These are phyloP conservation scores for Chiloscyllium punctatum DNA, from an alignment of 2,797 vertebrate species.

Conservation along the genomic window DNA sequence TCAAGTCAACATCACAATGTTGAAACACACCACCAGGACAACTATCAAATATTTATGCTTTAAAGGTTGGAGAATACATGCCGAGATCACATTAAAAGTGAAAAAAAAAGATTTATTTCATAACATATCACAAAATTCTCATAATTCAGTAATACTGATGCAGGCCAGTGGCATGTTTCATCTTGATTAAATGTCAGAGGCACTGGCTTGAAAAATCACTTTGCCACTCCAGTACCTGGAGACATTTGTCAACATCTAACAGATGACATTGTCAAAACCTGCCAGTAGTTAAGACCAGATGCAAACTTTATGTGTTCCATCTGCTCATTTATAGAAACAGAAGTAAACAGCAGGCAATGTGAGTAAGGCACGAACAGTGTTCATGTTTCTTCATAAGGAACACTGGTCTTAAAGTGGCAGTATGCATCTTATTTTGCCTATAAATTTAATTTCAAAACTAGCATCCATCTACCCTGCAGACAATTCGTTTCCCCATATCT, in stretches of 20 bases:
- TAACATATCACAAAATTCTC: background rate
- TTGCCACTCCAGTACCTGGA: constrained; percentile 12
- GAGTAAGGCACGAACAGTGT: background rate
- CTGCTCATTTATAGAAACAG: constrained; percentile 6
- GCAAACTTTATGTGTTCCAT: constrained; percentile 26
- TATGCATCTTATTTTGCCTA: background rate
- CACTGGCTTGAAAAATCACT: constrained; percentile 37
- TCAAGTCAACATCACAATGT: background rate
- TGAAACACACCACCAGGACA: background rate
- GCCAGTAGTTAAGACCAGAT: constrained; percentile 31
- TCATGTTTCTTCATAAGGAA: constrained; percentile 26
- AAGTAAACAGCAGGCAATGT: background rate
- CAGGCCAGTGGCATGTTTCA: constrained; percentile 23
- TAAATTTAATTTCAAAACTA: constrained; percentile 11
- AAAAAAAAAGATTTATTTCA: background rate
- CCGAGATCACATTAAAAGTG: background rate
- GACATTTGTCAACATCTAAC: constrained; percentile 34
- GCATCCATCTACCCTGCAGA: background rate
- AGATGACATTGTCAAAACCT: constrained; percentile 32
- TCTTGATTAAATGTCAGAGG: constrained; percentile 36
- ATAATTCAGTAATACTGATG: constrained; percentile 9
- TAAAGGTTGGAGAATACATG: background rate
- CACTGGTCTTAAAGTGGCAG: background rate
- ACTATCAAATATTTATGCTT: background rate
- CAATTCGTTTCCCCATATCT: constrained; percentile 6